These are phyloP conservation scores for Macquaria ambigua DNA, from an alignment of 2,113 vertebrate genomes.

Conservation along the genomic window DNA sequence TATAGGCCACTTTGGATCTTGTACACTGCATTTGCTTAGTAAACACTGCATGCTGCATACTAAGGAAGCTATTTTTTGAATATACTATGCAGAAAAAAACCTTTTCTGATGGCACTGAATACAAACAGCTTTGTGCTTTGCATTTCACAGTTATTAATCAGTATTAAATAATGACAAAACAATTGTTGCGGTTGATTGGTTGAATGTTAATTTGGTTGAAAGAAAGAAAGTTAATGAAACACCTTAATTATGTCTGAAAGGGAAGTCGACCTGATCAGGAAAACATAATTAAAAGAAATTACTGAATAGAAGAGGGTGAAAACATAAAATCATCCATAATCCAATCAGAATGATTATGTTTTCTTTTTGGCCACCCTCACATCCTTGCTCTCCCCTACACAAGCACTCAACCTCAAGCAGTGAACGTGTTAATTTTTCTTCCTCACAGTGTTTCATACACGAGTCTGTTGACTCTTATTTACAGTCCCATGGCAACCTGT, in stretches of 20 bases:
- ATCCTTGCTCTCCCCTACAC: neutral
- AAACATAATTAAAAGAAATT: conserved; percentile 12
- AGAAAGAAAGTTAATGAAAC: conserved; percentile 50
- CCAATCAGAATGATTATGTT: conserved; percentile 2
- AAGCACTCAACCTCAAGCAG: conserved; percentile 18
- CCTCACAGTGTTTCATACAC: conserved; percentile 20
- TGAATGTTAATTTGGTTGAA: conserved; percentile 42
- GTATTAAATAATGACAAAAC: neutral
- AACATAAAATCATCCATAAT: conserved; percentile 37
- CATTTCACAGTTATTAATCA: neutral
- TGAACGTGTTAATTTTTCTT: conserved; percentile 22
- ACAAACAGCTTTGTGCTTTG: conserved; percentile 14
- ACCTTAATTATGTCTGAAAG: conserved; percentile 33
- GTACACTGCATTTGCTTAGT: conserved; percentile 25
- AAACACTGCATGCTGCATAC: conserved; percentile 22
- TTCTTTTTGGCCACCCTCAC: conserved; percentile 3
- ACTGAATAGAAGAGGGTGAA: conserved; percentile 10
- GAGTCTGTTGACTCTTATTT: conserved; percentile 42
- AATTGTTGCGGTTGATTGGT: conserved; percentile 8
- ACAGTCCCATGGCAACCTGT: conserved; percentile 60
- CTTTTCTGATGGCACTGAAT: conserved; percentile 5
- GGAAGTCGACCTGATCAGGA: neutral
- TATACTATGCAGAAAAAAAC: conserved; percentile 13
- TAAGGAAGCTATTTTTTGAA: neutral
- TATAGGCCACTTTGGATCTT: conserved; percentile 22